A percentile compares a stretch with the other conserved stretches of the same genome.
phyloP scores from a whole-genome alignment of 2,888 invertebrate genomes.

The Scelioninae gen. 2 region DNA sequence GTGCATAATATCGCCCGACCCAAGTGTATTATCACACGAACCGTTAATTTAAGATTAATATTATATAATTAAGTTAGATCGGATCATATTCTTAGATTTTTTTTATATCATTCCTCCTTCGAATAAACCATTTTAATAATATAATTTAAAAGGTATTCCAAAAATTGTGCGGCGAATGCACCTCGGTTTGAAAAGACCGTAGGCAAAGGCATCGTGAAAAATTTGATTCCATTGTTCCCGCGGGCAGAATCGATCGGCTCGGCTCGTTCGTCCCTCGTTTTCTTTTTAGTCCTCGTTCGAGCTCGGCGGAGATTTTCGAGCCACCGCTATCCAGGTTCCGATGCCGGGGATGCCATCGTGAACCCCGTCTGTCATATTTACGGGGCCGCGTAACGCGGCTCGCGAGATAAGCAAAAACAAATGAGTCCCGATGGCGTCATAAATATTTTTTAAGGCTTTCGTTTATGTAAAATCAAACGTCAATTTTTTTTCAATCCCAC shows the following conservation, averaged over 20 bases:
- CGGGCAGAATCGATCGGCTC: constrained; percentile 45
- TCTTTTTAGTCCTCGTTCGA: constrained; percentile 26
- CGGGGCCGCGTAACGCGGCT: constrained; percentile 65
- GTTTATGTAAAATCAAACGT: constrained; percentile 30
- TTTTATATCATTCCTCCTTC: too few species aligned
- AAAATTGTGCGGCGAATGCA: background rate
- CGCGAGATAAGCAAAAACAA: constrained; percentile 72
- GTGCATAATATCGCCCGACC: too few species aligned
- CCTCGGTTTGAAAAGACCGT: background rate
- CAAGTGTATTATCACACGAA: too few species aligned
- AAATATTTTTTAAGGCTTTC: constrained; percentile 61
- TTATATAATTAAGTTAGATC: too few species aligned
- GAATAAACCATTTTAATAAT: too few species aligned
- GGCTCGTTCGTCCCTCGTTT: constrained; percentile 30
- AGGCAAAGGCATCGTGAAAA: constrained; percentile 30
- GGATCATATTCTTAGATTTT: too few species aligned
- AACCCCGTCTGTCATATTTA: constrained; percentile 71
- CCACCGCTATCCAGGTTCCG: constrained; percentile 55
- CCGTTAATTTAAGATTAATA: too few species aligned
- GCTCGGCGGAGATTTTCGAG: constrained; percentile 41
- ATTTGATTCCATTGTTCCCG: constrained; percentile 45
- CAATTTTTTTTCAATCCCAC: background rate
- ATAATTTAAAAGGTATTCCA: background rate
- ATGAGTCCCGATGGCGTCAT: constrained; percentile 69
- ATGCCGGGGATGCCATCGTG: constrained; percentile 68